A percentile compares a stretch with the other conserved stretches of the same genome.
phyloP scores from a whole-genome alignment of 2,113 vertebrate species.

The Corydoras maculifer region DNA sequence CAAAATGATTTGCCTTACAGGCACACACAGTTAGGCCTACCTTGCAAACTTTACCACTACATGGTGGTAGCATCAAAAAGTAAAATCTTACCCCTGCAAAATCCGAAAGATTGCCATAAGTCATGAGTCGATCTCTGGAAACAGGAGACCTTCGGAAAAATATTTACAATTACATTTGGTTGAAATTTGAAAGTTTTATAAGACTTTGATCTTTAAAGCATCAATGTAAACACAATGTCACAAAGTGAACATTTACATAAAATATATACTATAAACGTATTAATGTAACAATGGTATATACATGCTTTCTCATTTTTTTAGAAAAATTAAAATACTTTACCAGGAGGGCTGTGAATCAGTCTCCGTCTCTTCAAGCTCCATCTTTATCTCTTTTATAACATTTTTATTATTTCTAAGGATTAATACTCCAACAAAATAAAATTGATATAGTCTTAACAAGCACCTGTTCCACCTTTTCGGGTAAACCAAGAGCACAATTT shows the following conservation, averaged over 20 bases:
- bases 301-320: not conserved
- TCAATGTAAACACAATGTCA: too few relatives aligned
- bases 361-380: constrained; percentile 61
- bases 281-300: not conserved
- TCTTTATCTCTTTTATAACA: constrained; percentile 51
- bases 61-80: not conserved
- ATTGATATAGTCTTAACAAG: constrained; percentile 3
- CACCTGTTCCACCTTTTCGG: constrained; percentile 40
- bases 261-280: too few relatives aligned
- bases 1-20: constrained; percentile 21
- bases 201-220: too few relatives aligned
- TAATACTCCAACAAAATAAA: not conserved
- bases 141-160: constrained; percentile 45
- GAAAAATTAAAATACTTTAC: constrained; percentile 43
- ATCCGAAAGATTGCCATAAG: constrained; percentile 49
- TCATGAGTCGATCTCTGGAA: constrained; percentile 45
- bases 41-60: not conserved
- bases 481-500: constrained; percentile 36
- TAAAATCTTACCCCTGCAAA: constrained; percentile 58
- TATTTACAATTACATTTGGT: not conserved
- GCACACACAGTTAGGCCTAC: constrained; percentile 16
- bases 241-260: too few relatives aligned
- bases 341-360: constrained; percentile 57
- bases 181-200: too few relatives aligned
- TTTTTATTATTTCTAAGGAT: constrained; percentile 33